Evolutionary conservation across 2,113 vertebrate species (phyloP).

Genomic region (Mustela lutreola): DNA sequence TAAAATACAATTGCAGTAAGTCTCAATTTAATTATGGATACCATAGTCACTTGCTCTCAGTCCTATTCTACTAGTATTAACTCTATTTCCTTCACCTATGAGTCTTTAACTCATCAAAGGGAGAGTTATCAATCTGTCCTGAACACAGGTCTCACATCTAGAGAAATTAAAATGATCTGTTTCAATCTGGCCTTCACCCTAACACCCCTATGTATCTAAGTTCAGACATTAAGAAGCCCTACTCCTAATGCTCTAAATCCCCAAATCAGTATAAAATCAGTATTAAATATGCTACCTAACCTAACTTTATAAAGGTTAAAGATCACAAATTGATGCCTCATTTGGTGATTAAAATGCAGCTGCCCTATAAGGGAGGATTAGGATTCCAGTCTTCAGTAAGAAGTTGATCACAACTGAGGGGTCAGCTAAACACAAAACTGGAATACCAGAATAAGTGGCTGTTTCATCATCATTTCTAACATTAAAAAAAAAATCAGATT

Average conservation of each 20-base stretch:
- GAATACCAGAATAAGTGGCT: not conserved
- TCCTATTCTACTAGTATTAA: not conserved
- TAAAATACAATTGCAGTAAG: conserved; percentile 39
- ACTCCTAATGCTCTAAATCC: not conserved
- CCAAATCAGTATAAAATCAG: conserved; percentile 36
- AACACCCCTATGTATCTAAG: not conserved
- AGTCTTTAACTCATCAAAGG: not conserved
- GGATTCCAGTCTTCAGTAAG: conserved; percentile 11
- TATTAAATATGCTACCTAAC: not conserved
- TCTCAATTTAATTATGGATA: conserved; percentile 21
- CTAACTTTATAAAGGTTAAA: conserved; percentile 17
- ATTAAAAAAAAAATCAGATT: not conserved
- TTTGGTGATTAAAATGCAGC: conserved; percentile 14
- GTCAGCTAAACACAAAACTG: conserved; percentile 44
- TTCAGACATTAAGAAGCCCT: not conserved
- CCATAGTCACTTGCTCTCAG: not conserved
- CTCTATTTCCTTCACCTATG: conserved; percentile 1
- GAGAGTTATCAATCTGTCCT: not conserved
- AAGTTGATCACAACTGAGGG: conserved; percentile 30
- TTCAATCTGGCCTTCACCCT: conserved; percentile 6
- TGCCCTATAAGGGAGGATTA: not conserved
- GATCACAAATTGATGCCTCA: not conserved
- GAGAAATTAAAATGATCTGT: conserved; percentile 37
- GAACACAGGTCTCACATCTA: not conserved
- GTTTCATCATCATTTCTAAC: conserved; percentile 12